Percentiles rank a stretch among this genome's conserved stretches.
Evolutionary conservation across 2,113 vertebrate species (phyloP).

Genomic region (Falcunculus frontatus): DNA sequence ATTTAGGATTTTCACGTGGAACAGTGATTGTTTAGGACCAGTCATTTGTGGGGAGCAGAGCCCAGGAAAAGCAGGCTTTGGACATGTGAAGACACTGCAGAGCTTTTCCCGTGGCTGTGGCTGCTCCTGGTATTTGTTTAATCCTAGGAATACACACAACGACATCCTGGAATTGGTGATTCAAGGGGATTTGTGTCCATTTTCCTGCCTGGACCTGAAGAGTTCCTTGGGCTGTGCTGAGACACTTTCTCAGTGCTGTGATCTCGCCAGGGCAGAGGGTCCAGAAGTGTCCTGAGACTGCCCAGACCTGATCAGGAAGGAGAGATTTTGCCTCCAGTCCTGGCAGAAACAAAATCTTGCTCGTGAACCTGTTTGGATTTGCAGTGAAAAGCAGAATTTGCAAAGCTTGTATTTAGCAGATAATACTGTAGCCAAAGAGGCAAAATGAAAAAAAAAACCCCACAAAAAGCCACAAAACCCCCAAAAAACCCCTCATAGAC

Average conservation of each 20-base stretch:
- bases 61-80: neutral
- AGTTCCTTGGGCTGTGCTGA: neutral
- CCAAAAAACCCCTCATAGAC: neutral
- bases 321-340: neutral
- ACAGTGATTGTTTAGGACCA: neutral
- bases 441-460: neutral
- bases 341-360: neutral
- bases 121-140: neutral
- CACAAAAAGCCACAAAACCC: neutral
- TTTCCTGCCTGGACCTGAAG: neutral
- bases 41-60: neutral
- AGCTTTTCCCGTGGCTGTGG: neutral
- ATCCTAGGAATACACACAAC: fast-evolving
- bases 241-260: neutral
- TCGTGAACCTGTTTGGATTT: neutral
- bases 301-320: neutral
- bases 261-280: neutral
- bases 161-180: neutral
- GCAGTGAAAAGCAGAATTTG: neutral
- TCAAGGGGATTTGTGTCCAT: neutral
- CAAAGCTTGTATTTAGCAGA: neutral
- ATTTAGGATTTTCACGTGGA: neutral
- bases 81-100: fast-evolving
- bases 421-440: neutral
- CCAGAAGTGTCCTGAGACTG: neutral